Base-by-base conservation (phyloP, 1,140 invertebrate species). In the Drosophila aff. region DNA sequence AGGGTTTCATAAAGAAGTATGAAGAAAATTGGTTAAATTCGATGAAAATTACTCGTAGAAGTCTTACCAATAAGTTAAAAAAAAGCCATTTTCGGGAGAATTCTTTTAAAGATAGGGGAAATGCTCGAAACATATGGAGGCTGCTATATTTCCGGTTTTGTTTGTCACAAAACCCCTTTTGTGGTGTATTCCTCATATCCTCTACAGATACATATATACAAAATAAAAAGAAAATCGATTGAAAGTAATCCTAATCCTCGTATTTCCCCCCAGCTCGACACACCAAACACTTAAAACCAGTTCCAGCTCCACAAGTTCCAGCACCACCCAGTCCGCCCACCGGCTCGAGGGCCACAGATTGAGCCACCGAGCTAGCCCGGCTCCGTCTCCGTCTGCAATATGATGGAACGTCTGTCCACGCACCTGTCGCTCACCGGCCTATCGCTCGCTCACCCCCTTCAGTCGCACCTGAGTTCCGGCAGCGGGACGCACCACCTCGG, bases 401-500 rank as follows among this genome's bases (percentile, higher is more conserved):
- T 93, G 92, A 93, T 93, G 92, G 92, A 93, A 82, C 91, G 92
- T 76, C 91, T 93, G 76, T 93, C 92, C 72, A 92, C 92, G 64
- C 85, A 90, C 52, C 68, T 93, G 75, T 93, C 92, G 62, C 76
- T 93, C 61, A 91, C 92, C 60, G 92, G 92, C 72, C 77, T 93
- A 74, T 93, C 92, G 78, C 85, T 93, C 67, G 81, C 92, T 66
- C 92, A 93, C 86, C 92, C 92, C 64, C 76, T 93, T 63, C 85
- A 90, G 81, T 75, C 74, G 74, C 85, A 90, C 86, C 71, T 86
- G 72, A 76, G 86, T 65, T 79, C 89, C 86, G 68, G 81, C 74
- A 79, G 89, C 67, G 82, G 87, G 49, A 66, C 85, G 28, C 91
- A 91, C 31, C 71, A 74, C 63, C 75, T 92, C 4, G 87, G 84